These are phyloP conservation scores for Thymelicus lineola DNA, from an alignment of 2,888 invertebrate genomes.

Conservation along the genomic window DNA sequence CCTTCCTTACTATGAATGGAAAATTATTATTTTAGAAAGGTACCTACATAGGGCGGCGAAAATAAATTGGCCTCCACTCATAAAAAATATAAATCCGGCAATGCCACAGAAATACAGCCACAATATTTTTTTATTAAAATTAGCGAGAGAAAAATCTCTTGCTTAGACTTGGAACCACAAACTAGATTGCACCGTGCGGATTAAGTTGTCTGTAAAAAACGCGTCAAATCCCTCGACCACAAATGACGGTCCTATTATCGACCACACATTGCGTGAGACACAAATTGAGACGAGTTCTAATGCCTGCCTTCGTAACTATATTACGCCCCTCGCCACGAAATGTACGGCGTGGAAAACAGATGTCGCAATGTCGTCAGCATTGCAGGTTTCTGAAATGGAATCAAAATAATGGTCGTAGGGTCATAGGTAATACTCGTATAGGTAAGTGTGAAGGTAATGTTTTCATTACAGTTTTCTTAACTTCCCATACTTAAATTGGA, in stretches of 20 bases:
- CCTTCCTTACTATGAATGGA: too few species aligned
- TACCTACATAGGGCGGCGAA: too few species aligned
- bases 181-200: background rate
- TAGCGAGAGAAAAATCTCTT: background rate
- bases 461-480: too few species aligned
- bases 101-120: too few species aligned
- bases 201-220: background rate
- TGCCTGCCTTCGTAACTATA: slow-evolving; percentile 19
- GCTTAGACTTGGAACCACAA: background rate
- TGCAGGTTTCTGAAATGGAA: too few species aligned
- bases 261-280: slow-evolving; percentile 38
- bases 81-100: too few species aligned
- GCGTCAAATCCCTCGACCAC: slow-evolving; percentile 28
- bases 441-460: too few species aligned
- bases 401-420: too few species aligned
- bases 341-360: background rate
- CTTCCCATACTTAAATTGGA: too few species aligned
- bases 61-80: too few species aligned
- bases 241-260: slow-evolving; percentile 39
- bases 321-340: slow-evolving; percentile 2
- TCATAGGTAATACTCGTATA: too few species aligned
- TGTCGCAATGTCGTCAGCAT: background rate
- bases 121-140: background rate
- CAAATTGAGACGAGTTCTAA: slow-evolving; percentile 39
- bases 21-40: too few species aligned